Percentiles rank a stretch among this genome's conserved stretches.
These are phyloP conservation scores for Megaceryle maxima DNA, from an alignment of 2,113 vertebrate species.

Conservation along the genomic window DNA sequence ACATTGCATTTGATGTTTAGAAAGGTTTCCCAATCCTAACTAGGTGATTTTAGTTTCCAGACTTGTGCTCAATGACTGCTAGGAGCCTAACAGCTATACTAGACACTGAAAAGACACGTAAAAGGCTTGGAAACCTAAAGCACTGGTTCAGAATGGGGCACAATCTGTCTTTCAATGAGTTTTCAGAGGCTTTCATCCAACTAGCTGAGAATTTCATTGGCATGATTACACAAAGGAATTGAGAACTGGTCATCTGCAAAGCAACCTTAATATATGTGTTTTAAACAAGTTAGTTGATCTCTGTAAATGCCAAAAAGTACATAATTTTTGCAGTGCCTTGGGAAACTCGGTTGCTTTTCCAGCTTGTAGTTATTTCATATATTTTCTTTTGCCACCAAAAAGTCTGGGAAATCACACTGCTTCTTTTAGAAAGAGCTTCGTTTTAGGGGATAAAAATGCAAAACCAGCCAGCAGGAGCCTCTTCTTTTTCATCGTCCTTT, in stretches of 20 bases:
- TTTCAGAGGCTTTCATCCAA: constrained; percentile 1
- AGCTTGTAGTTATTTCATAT: background rate
- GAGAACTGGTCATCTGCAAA: background rate
- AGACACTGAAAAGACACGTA: background rate
- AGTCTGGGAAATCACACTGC: background rate
- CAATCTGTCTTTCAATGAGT: background rate
- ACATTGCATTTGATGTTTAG: background rate
- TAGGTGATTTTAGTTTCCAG: background rate
- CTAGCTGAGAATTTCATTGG: background rate
- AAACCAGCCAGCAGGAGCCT: background rate
- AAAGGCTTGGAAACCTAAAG: background rate
- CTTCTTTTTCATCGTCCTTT: background rate
- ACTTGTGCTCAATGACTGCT: background rate
- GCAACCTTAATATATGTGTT: background rate
- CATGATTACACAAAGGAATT: background rate
- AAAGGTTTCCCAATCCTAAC: background rate
- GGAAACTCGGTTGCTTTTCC: background rate
- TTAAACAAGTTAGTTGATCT: background rate
- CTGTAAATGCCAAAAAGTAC: background rate
- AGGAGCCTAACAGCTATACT: background rate
- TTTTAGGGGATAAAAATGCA: background rate
- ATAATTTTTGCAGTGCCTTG: background rate
- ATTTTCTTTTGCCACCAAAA: background rate
- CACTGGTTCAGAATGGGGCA: background rate
- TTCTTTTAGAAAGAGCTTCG: background rate